Percentiles rank a stretch among this genome's conserved stretches.
Evolutionary conservation across 2,113 vertebrate species (phyloP).

Genomic region (Mormyrus lacerda): DNA sequence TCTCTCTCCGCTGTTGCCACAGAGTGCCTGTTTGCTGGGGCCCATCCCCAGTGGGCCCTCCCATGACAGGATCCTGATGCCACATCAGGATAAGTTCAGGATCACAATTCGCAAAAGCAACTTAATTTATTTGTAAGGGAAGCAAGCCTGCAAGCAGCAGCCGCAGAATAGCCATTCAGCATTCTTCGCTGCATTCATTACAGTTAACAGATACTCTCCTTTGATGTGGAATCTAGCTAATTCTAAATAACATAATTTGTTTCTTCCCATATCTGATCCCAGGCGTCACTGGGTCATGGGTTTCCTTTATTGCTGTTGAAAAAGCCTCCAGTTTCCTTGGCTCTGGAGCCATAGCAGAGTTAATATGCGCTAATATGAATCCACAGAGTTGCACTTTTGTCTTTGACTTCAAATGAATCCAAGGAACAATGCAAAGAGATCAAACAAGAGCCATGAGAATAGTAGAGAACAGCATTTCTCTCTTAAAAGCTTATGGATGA

Average conservation of each 20-base stretch:
- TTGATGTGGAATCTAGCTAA: slow-evolving; percentile 3
- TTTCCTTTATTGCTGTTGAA: not conserved
- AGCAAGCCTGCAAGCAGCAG: not conserved
- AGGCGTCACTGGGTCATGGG: not conserved
- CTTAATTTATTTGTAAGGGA: not conserved
- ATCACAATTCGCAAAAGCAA: not conserved
- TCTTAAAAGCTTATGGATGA: not conserved
- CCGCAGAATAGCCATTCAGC: not conserved
- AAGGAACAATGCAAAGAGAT: not conserved
- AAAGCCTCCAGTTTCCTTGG: not conserved
- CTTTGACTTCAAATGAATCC: not conserved
- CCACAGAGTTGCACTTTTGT: not conserved
- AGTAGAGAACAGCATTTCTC: not conserved
- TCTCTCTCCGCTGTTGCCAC: not conserved
- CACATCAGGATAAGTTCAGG: not conserved
- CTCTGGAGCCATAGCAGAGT: not conserved
- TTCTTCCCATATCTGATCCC: not conserved
- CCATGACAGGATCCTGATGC: not conserved
- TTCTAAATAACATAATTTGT: slow-evolving; percentile 8
- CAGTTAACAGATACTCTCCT: not conserved
- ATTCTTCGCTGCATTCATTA: not conserved
- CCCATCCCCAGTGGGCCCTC: not conserved
- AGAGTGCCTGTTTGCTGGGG: not conserved
- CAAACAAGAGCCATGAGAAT: not conserved
- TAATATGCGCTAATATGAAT: not conserved